A percentile compares a stretch with the other conserved stretches of the same genome.
phyloP scores from a whole-genome alignment of 2,113 vertebrate species.

The Oceanodroma tethys region DNA sequence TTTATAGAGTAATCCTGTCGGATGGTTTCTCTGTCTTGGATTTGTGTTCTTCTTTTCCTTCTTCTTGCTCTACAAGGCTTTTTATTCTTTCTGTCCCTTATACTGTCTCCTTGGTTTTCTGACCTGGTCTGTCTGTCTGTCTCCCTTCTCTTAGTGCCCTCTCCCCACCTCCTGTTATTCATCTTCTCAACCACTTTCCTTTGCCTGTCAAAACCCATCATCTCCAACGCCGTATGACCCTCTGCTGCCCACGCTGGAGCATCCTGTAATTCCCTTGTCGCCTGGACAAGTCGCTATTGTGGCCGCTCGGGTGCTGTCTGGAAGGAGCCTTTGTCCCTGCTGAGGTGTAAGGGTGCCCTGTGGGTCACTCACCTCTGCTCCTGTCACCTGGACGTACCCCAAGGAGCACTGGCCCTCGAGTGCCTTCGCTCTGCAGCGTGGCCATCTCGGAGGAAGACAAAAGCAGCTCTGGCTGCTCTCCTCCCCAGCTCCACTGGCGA shows the following conservation, averaged over 20 bases:
- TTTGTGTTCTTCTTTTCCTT: neutral
- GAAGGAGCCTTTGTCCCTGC: neutral
- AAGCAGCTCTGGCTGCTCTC: neutral
- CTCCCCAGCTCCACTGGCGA: accelerated
- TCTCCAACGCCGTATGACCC: accelerated
- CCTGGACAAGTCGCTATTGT: neutral
- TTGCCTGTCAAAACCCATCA: neutral
- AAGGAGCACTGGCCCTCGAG: neutral
- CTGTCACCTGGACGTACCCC: neutral
- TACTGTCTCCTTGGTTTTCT: neutral
- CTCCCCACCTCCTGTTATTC: neutral
- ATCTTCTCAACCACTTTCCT: neutral
- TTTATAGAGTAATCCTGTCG: neutral
- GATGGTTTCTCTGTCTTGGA: neutral
- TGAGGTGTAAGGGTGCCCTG: too few species aligned
- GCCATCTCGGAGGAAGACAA: neutral
- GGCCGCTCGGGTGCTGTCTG: neutral
- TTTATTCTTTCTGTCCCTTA: neutral
- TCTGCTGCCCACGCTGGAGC: accelerated
- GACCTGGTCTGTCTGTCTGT: neutral
- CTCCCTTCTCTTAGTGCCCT: neutral
- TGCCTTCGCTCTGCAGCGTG: accelerated
- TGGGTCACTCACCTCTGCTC: neutral
- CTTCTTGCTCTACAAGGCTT: neutral
- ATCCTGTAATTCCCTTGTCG: neutral